Evolutionary conservation across 2,888 invertebrate genomes (phyloP).

Genomic region (Blastobasis lacticolella): DNA sequence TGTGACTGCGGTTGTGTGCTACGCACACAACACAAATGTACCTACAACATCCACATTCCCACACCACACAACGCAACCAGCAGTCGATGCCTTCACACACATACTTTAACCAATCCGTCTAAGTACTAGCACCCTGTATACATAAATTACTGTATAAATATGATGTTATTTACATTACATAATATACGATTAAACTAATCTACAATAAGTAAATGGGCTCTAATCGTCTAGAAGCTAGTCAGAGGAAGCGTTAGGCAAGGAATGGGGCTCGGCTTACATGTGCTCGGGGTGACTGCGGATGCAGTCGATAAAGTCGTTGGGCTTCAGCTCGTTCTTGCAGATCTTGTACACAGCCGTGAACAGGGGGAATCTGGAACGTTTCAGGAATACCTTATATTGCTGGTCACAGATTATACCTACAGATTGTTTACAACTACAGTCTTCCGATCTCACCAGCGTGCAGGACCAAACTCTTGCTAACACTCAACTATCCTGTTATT

Average conservation of each 20-base stretch:
- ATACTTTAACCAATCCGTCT: constrained; percentile 32
- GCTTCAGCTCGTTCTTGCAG: constrained; percentile 86
- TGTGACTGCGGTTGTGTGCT: background rate
- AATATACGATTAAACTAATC: constrained; percentile 1
- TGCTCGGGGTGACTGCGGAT: constrained; percentile 97
- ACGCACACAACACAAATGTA: no score
- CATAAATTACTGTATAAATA: constrained; percentile 31
- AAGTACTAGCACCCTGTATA: constrained; percentile 61
- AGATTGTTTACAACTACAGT: no score
- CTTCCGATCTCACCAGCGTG: no score
- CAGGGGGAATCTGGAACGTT: constrained; percentile 87
- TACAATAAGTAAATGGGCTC: constrained; percentile 3
- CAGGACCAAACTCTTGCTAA: no score
- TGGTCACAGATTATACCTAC: no score
- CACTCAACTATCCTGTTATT: no score
- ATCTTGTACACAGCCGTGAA: constrained; percentile 97
- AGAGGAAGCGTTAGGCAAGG: constrained; percentile 33
- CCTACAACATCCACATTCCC: background rate
- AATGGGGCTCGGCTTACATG: constrained; percentile 82
- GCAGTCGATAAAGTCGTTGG: constrained; percentile 89
- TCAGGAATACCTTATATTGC: no score
- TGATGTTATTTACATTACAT: constrained; percentile 9
- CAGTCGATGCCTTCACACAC: constrained; percentile 35
- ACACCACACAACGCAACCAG: constrained; percentile 10
- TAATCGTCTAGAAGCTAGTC: constrained; percentile 21